Conservation (phyloP, 2,797 vertebrate species). For the Eulemur rubriventer region DNA sequence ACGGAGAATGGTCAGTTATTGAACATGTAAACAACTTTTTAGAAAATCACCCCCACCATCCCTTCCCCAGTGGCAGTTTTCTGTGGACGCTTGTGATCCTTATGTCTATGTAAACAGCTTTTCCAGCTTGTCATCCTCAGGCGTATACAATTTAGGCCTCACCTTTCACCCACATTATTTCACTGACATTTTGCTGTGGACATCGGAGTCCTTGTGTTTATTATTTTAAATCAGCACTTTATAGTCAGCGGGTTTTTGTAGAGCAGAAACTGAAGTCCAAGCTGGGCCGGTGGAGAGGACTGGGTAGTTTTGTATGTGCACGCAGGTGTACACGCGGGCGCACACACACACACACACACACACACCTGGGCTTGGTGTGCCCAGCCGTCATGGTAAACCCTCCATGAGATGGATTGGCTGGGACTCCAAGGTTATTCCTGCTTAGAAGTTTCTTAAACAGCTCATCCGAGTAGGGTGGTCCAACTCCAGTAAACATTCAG, state of each 20-base stretch:
- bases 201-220: neutral
- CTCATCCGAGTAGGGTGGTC: neutral
- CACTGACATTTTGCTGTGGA: neutral
- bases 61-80: neutral
- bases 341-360: accelerated
- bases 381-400: neutral
- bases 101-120: conserved; percentile 25
- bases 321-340: accelerated
- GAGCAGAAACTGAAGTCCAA: neutral
- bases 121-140: neutral
- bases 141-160: neutral
- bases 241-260: neutral
- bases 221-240: neutral
- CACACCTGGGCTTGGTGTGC: neutral
- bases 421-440: neutral
- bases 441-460: neutral
- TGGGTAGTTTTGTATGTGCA: neutral
- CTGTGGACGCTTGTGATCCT: neutral
- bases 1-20: neutral
- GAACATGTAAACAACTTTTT: neutral
- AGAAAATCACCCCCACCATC: neutral
- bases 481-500: neutral
- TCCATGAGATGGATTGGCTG: neutral
- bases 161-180: neutral
- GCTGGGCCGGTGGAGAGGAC: neutral